Evolutionary conservation across 2,888 invertebrate genomes (phyloP).

Genomic region (Ormia ochracea): DNA sequence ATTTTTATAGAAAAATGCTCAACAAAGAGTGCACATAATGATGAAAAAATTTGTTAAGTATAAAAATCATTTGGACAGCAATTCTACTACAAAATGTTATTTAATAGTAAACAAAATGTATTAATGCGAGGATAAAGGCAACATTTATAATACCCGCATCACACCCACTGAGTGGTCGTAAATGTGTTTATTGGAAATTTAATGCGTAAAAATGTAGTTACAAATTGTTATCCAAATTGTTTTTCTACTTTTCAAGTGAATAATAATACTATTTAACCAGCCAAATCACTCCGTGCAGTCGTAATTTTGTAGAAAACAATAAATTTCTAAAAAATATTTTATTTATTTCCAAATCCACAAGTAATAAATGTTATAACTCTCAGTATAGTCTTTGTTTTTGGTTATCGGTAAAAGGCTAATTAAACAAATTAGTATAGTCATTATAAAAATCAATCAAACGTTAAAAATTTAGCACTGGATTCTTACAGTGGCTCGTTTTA

Average conservation of each 20-base stretch:
- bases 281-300: not conserved
- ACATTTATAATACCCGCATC: no score
- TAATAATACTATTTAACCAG: not conserved
- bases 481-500: not conserved
- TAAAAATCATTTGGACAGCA: no score
- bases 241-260: not conserved
- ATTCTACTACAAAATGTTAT: no score
- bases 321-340: not conserved
- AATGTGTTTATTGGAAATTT: no score
- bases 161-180: no score
- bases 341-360: constrained; percentile 19
- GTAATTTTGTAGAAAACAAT: not conserved
- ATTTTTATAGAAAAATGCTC: no score
- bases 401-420: constrained; percentile 43
- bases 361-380: constrained; percentile 10
- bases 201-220: no score
- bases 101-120: no score
- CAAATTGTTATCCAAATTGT: no score
- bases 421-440: constrained; percentile 51
- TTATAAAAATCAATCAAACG: constrained; percentile 57
- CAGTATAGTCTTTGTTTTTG: constrained; percentile 1
- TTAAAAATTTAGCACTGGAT: constrained; percentile 21
- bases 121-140: no score
- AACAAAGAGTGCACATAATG: no score
- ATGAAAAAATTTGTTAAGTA: no score